A percentile compares a stretch with the other conserved stretches of the same genome.
Conservation (phyloP, 2,888 invertebrate species). For the Pyrochroa serraticornis region DNA sequence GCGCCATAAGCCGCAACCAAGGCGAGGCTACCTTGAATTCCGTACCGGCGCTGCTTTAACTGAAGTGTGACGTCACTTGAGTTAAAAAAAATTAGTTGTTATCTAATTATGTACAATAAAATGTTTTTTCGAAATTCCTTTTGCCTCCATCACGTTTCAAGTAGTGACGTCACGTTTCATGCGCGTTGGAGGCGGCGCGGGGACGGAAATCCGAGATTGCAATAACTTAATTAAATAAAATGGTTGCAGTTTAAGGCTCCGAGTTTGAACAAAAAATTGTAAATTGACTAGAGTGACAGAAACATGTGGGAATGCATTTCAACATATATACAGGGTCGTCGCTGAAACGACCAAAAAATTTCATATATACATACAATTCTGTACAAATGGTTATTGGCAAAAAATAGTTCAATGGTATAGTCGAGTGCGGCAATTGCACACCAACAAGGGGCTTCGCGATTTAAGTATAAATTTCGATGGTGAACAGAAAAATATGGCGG, state of each 20-base stretch:
- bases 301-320: constrained; percentile 54
- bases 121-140: too few relatives aligned
- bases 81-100: too few relatives aligned
- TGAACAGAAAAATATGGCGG: not conserved
- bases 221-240: not conserved
- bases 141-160: too few relatives aligned
- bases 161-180: not conserved
- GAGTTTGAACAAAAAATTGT: constrained; percentile 25
- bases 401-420: constrained; percentile 21
- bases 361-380: constrained; percentile 41
- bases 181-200: too few relatives aligned
- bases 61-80: too few relatives aligned
- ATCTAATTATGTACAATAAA: too few relatives aligned
- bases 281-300: constrained; percentile 55
- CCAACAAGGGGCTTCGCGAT: constrained; percentile 9
- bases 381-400: constrained; percentile 33
- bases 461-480: not conserved
- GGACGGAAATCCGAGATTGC: not conserved
- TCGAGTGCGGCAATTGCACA: constrained; percentile 23
- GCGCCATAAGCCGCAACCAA: constrained; percentile 30
- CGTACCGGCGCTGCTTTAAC: not conserved
- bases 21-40: not conserved
- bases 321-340: constrained; percentile 49
- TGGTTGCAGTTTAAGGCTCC: constrained; percentile 7
- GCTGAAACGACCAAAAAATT: constrained; percentile 34